Base-by-base conservation (phyloP, 1,140 invertebrate genomes). In the Neodiprion lecontei region DNA sequence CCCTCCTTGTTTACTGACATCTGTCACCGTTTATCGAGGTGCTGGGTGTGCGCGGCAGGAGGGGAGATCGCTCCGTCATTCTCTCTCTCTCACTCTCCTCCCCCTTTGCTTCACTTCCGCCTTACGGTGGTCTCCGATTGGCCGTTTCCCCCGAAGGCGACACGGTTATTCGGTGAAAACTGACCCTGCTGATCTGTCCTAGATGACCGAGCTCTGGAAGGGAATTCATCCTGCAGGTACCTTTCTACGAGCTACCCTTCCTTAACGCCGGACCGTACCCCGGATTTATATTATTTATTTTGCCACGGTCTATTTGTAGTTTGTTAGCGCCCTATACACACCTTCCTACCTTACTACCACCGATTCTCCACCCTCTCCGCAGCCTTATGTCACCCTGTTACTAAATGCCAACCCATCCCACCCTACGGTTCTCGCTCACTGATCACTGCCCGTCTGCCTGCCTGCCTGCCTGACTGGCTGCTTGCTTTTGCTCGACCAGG, bases 1-100 rank as follows among this genome's bases (percentile, higher is more conserved):
- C 85, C 85, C 82, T 81, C 76, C 82, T 82, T 85, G 81, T 87
- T 87, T 86, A 82, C 82, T 79, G 78, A 86, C 85, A 87, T 87
- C 85, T 87, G 85, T 85, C 83, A 85, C 81, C 79, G 79, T 85
- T 86, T 83, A 74, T 79, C 78, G 75, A 21, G 17, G 10, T 14
- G n/a, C n/a, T 14, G n/a, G 10, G 50, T 53, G 17, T 11, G 50
- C 50, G 50, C 50, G 17, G 17, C 17, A 0, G 17, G 0, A 21
- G 17, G 17, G 17, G 17, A 21, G 17, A 21, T 21, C 17, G 17
- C 17, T 21, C 17, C 17, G 17, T 21, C 17, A 21, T 21, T 21
- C 17, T 21, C 17, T 21, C 17, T 77, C 77, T 74, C 48, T 72
- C 72, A 11, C 67, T 10, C 66, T 71, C 69, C 73, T 70, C 72